Evolutionary conservation across 92 coral and sea anemone genomes (phyloP).

Genomic region (Zoanthus sansibaricus): DNA sequence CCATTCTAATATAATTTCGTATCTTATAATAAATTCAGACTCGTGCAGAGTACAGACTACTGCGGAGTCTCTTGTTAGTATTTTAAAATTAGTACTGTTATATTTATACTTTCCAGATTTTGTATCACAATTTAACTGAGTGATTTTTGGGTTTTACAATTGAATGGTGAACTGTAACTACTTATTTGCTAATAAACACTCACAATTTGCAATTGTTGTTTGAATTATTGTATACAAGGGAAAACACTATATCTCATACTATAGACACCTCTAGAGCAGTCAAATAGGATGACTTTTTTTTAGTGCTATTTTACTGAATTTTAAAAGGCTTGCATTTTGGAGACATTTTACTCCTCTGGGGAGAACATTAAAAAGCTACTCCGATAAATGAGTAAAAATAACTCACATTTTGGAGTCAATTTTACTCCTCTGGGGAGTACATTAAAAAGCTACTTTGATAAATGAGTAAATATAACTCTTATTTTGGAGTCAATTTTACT

Average conservation of each 20-base stretch:
- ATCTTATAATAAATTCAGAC: too few relatives aligned
- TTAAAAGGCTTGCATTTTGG: neutral
- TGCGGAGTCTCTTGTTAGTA: too few relatives aligned
- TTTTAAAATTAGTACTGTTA: too few relatives aligned
- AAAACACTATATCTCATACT: neutral
- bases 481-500: neutral
- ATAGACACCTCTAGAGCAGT: neutral
- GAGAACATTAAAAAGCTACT: neutral
- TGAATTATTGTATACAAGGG: neutral
- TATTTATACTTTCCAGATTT: too few relatives aligned
- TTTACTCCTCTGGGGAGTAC: slow-evolving; percentile 2
- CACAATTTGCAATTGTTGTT: neutral
- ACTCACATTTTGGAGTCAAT: neutral
- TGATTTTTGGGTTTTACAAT: too few relatives aligned
- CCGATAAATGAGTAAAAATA: neutral
- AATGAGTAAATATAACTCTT: neutral
- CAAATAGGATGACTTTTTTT: neutral
- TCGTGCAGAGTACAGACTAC: too few relatives aligned
- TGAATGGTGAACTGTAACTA: too few relatives aligned
- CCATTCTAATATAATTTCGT: too few relatives aligned
- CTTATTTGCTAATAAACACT: neutral
- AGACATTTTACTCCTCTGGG: neutral
- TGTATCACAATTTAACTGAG: too few relatives aligned
- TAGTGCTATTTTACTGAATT: neutral
- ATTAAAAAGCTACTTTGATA: neutral